phyloP scores from a whole-genome alignment of 2,797 vertebrate species.

The Sebastes variabilis region DNA sequence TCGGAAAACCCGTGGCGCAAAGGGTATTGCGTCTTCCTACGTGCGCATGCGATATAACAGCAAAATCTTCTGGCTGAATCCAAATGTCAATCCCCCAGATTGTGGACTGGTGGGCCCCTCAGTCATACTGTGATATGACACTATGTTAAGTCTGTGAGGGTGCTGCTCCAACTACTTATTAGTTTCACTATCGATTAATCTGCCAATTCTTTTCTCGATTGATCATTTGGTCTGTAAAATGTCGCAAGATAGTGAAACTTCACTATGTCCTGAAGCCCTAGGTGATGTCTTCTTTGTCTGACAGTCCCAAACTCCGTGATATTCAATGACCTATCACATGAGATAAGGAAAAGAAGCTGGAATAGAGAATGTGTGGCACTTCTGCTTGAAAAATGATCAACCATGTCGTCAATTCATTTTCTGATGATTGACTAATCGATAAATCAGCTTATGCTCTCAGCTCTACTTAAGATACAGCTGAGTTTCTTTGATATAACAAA shows the following conservation, averaged over 20 bases:
- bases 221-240: neutral
- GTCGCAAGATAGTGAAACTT: neutral
- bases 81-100: neutral
- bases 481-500: neutral
- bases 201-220: neutral
- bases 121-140: neutral
- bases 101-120: neutral
- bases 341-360: too few species aligned
- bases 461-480: neutral
- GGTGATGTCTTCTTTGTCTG: neutral
- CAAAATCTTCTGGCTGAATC: neutral
- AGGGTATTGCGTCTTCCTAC: neutral
- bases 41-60: neutral
- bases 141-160: neutral
- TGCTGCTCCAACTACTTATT: neutral
- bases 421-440: neutral
- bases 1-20: neutral
- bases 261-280: neutral
- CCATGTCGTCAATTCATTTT: neutral
- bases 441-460: neutral
- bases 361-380: neutral
- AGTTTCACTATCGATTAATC: neutral
- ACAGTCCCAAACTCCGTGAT: neutral
- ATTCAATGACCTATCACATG: too few species aligned
- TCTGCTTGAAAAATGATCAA: neutral